These are phyloP conservation scores for Hippoglossus stenolepis DNA, from an alignment of 2,113 vertebrate genomes.

Conservation along the genomic window DNA sequence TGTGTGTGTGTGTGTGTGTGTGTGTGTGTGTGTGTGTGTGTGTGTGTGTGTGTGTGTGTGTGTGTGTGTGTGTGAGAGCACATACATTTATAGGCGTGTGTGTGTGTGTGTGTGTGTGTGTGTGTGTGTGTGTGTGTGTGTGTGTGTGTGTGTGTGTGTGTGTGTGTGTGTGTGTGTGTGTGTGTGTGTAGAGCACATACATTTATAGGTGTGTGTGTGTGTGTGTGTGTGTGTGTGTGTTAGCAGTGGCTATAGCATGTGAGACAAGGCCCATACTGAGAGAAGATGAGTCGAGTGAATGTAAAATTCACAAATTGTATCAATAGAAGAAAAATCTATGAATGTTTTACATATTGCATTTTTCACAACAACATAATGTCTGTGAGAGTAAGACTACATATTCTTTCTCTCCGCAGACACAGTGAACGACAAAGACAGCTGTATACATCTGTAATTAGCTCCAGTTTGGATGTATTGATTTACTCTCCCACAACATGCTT, in stretches of 20 bases:
- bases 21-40: slow-evolving; percentile 13
- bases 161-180: slow-evolving; percentile 37
- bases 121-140: slow-evolving; percentile 12
- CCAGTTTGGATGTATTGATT: slow-evolving; percentile 29
- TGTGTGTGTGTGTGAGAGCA: slow-evolving; percentile 20
- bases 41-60: slow-evolving; percentile 31
- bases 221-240: slow-evolving; percentile 16
- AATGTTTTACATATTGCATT: too few relatives aligned
- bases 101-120: slow-evolving; percentile 29
- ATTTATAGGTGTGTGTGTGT: slow-evolving; percentile 32
- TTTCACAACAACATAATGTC: too few relatives aligned
- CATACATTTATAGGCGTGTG: too few relatives aligned
- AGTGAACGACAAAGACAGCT: neutral
- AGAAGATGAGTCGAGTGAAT: slow-evolving; percentile 14
- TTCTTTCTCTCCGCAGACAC: neutral
- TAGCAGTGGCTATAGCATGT: slow-evolving; percentile 10
- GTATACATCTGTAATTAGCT: slow-evolving; percentile 2
- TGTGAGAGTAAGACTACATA: neutral
- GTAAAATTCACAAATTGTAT: too few relatives aligned
- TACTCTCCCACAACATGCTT: slow-evolving; percentile 3
- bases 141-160: slow-evolving; percentile 20
- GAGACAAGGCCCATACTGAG: slow-evolving; percentile 42
- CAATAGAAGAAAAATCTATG: too few relatives aligned
- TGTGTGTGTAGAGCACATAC: slow-evolving; percentile 30
- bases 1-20: slow-evolving; percentile 31